A percentile compares a stretch with the other conserved stretches of the same genome.
Conservation (phyloP, 1,140 invertebrate genomes). For the Probaryconus sp. region DNA sequence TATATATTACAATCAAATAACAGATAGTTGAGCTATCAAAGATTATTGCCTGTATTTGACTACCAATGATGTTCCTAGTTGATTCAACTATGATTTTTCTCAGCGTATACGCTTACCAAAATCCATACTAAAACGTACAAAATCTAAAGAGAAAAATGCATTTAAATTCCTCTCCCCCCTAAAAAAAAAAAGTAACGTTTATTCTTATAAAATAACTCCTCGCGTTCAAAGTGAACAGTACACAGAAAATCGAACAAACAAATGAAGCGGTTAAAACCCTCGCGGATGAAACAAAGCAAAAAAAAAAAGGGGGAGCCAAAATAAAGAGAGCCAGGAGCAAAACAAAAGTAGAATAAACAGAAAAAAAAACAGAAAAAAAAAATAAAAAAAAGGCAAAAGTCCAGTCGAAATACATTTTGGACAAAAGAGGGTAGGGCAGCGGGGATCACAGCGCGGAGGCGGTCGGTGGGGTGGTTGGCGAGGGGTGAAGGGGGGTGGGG, state of each 20-base stretch:
- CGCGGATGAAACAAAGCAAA: too few relatives aligned
- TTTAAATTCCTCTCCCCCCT: neutral
- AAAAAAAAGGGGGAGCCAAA: too few relatives aligned
- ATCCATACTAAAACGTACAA: too few relatives aligned
- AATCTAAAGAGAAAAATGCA: too few relatives aligned
- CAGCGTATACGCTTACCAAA: too few relatives aligned
- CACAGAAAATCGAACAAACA: constrained; percentile 43
- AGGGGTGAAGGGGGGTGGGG: neutral
- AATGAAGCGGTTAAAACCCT: constrained; percentile 46
- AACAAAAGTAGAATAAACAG: too few relatives aligned
- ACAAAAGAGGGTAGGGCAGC: constrained; percentile 5
- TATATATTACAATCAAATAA: too few relatives aligned
- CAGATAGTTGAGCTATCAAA: too few relatives aligned
- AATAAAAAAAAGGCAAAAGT: constrained; percentile 20
- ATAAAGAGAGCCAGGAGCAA: constrained; percentile 4
- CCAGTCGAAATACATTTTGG: constrained; percentile 30
- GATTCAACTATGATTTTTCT: too few relatives aligned
- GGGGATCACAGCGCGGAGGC: neutral
- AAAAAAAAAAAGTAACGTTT: constrained; percentile 37
- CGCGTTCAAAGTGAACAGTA: constrained; percentile 17
- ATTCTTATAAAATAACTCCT: constrained; percentile 17
- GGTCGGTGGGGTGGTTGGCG: constrained; percentile 4
- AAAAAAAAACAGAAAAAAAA: constrained; percentile 3
- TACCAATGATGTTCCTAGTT: too few relatives aligned
- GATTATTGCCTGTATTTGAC: too few relatives aligned